These are phyloP conservation scores for Aptenodytes forsteri DNA, from an alignment of 2,113 vertebrate species.

Conservation along the genomic window DNA sequence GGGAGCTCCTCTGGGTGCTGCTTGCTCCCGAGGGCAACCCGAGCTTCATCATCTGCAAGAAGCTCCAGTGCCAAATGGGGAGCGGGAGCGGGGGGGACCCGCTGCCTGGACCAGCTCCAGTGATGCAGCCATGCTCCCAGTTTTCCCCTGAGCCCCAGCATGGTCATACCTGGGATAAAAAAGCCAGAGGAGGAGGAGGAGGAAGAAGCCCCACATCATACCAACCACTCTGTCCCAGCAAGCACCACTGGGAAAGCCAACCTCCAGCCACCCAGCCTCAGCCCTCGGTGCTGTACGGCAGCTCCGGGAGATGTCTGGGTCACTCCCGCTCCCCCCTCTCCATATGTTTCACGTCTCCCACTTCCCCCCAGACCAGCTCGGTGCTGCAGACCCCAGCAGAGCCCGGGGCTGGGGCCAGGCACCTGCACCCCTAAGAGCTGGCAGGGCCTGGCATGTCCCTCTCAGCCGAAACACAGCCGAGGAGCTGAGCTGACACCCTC, in stretches of 20 bases:
- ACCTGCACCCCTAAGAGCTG: fast-evolving
- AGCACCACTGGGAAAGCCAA: background rate
- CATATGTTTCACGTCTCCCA: fast-evolving
- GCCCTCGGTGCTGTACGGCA: fast-evolving
- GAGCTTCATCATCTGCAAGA: background rate
- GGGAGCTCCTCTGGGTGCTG: background rate
- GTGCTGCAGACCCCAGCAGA: background rate
- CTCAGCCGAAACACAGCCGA: background rate
- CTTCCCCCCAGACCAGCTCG: background rate
- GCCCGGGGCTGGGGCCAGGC: background rate
- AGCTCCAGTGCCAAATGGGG: background rate
- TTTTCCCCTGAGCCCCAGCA: background rate
- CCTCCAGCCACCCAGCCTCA: background rate
- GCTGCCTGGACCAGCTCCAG: background rate
- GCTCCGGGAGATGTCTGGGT: fast-evolving
- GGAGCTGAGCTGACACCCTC: background rate
- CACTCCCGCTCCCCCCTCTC: fast-evolving
- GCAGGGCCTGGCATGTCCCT: background rate
- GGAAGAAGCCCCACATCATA: background rate
- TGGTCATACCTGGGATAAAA: background rate
- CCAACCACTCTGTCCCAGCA: background rate
- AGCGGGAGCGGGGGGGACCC: fast-evolving
- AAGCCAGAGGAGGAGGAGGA: background rate
- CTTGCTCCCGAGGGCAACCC: background rate
- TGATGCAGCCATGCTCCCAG: fast-evolving